Evolutionary conservation across 2,888 invertebrate genomes (phyloP), one percentile per base, ranked within the genome.

Genomic region (Agonum fuliginosum): DNA sequence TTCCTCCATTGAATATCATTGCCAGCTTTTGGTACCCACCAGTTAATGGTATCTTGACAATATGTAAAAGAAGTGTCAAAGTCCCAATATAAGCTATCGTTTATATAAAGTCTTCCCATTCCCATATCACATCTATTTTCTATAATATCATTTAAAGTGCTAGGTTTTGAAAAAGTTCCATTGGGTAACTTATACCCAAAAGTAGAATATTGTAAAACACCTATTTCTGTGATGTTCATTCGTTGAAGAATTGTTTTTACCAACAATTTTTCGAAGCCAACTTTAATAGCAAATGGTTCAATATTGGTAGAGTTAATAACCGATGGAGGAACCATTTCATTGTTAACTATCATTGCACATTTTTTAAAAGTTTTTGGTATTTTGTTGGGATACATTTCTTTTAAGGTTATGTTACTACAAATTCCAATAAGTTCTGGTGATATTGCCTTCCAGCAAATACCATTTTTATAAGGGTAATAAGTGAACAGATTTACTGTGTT

Each of bases 11-110:
- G 22, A 3, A 10, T n/a, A 10, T 24, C 24, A n/a, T n/a, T 24
- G n/a, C 22, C n/a, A 22, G 54, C 54, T 54, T 54, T 54, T n/a
- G 54, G 54, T 24, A 54, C 54, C 10, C 22, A 54, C 54, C 54
- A 54, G 12, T 54, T 54, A 24, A 54, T 54, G 3, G 54, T 22
- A 54, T 54, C 54, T n/a, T 22, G 24, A 22, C 24, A 54, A 4
- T 54, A 54, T n/a, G 24, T 54, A n/a, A 54, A 54, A 22, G 22
- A 22, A 12, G 24, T 12, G 24, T 54, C 54, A 24, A 54, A 54
- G n/a, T 54, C 54, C 54, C 54, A 54, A 54, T 54, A 54, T 12
- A 54, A 24, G 22, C 22, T 12, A 5, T 54, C 24, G 24, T 54
- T 54, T 3, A 54, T n/a, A n/a, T 54, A 54, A 22, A 54, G 22